Base-by-base conservation (phyloP, 2,888 invertebrate species). In the Thera obeliscata region DNA sequence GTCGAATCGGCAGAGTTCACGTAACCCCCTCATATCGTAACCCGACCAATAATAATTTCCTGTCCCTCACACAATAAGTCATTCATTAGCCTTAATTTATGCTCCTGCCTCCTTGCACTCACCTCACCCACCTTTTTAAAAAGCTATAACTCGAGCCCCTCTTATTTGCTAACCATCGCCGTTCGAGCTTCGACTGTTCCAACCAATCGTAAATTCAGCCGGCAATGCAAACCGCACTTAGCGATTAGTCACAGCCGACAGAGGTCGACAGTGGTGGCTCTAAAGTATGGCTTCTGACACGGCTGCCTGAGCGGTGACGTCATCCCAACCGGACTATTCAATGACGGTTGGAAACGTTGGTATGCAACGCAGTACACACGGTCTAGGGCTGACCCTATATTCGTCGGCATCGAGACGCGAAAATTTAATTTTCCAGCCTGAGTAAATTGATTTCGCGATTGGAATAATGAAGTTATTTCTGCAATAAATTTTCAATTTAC, bases 1-100 rank as follows among this genome's bases (percentile, higher is more conserved):
- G 35, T 52, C 43, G 36, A 46, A 57, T 49, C 12, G 12, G 49
- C 12, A 48, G 46, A 8, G 33, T 66, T 70, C 73, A 73, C 71
- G 61, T 68, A 81, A 83, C 85, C 84, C 83, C 76, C 77, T 58
- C 41, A 6, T 50, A 50, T 69, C 74, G 87, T 84, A 87, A 89
- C 84, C 78, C 84, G 78, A 81, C 84, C 87, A 90, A 90, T 91
- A 91, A 91, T 87, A 89, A 91, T 90, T 90, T 92, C 91, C 93
- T 90, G 91, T 90, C 87, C 83, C 84, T 83, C 83, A 83, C 80
- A 88, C 91, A 91, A 92, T 90, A 91, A 90, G 86, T 87, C 91
- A 92, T 93, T 92, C 92, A 93, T 93, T 93, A 91, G 84, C 90
- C 89, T 90, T 91, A 92, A 93, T 92, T 91, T 90, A 91, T 90